Evolutionary conservation across 2,888 invertebrate species (phyloP), one percentile per base, ranked within the genome.

Genomic region (Amphipoea lucens): DNA sequence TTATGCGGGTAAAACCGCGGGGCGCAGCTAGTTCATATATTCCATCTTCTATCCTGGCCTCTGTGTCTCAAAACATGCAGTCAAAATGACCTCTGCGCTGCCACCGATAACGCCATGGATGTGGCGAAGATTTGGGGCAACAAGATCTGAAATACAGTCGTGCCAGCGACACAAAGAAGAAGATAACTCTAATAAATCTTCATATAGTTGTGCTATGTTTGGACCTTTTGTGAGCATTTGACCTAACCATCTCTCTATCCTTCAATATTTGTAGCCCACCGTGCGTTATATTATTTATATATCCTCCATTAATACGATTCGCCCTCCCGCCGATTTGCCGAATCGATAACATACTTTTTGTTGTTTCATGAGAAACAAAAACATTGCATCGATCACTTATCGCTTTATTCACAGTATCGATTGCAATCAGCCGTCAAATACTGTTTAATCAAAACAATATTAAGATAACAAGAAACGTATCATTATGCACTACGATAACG

Each of bases 301-400:
- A 12, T 45, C 20, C 14, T 57, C 29, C 40, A 72, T 14, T n/a
- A 42, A 51, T 66, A 42, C 36, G 5, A 40, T 66, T 57, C 40
- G 7, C n/a, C 20, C n/a, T n/a, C 2, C 12, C 7, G 17, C 5
- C 45, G 23, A 54, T 45, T 40, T 36, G 0, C 5, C 23, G n/a
- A 29, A 63, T 40, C 4, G 20, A 62, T 65, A 66, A 57, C 51
- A 60, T 40, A 72, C 14, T 63, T 63, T 20, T 42, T 45, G 54
- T 23, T 68, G 51, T 85, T 40, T 65, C 6, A 14, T 48, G 20
- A 29, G n/a, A 67, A 71, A 74, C 74, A 73, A 76, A 60, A 70
- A 74, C 29, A 80, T 68, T 68, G n/a, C 48, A 63, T 70, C 40
- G 45, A 76, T 65, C 12, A 48, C 60, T 66, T 82, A 71, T 71